phyloP scores from a whole-genome alignment of 1,140 invertebrate genomes.

The Penaeus japonicus region DNA sequence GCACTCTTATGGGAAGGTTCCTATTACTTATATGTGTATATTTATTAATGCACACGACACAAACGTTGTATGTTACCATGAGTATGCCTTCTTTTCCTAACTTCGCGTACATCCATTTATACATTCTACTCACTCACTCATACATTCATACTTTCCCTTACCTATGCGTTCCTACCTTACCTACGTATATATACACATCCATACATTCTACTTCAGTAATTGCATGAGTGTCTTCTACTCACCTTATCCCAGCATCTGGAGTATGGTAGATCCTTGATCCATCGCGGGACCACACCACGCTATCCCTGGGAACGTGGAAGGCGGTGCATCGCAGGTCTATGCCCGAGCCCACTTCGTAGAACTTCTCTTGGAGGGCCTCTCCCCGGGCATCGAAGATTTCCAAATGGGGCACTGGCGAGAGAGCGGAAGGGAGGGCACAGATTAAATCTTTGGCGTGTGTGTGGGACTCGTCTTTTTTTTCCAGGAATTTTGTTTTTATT shows the following conservation, averaged over 20 bases:
- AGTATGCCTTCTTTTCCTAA: too few species aligned
- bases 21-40: too few species aligned
- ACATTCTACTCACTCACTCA: too few species aligned
- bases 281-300: conserved; percentile 59
- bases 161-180: not conserved
- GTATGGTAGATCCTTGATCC: conserved; percentile 62
- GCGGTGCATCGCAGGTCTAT: conserved; percentile 84
- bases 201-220: not conserved
- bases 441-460: not conserved
- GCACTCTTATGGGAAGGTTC: too few species aligned
- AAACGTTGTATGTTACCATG: too few species aligned
- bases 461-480: too few species aligned
- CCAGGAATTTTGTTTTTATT: too few species aligned
- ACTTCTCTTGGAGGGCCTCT: conserved; percentile 78
- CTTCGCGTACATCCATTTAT: too few species aligned
- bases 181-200: not conserved
- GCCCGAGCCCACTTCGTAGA: conserved; percentile 85
- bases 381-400: conserved; percentile 83
- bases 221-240: not conserved
- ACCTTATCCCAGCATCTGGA: conserved; percentile 33
- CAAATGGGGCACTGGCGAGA: conserved; percentile 79
- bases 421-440: not conserved
- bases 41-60: too few species aligned
- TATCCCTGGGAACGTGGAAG: conserved; percentile 72
- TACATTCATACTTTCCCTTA: too few species aligned